A percentile compares a stretch with the other conserved stretches of the same genome.
Evolutionary conservation across 2,113 vertebrate genomes (phyloP).

Genomic region (Nanorana parkeri): DNA sequence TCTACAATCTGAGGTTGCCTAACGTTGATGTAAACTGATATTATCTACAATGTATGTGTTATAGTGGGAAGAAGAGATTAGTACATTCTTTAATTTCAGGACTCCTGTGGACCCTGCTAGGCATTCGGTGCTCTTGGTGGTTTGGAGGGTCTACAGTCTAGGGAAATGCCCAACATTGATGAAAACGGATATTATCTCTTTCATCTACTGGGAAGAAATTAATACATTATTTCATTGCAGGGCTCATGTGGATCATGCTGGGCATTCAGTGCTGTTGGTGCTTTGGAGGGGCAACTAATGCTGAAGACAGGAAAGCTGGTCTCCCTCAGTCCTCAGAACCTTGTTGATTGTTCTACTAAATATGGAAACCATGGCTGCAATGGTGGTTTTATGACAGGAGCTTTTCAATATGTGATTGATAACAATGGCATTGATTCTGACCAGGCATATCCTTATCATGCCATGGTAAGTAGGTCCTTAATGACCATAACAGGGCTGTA

Average conservation of each 20-base stretch:
- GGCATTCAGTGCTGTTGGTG: constrained; percentile 87
- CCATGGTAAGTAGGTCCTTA: constrained; percentile 68
- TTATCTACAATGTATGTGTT: too few relatives aligned
- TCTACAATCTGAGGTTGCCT: too few relatives aligned
- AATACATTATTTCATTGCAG: constrained; percentile 68
- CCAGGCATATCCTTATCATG: constrained; percentile 81
- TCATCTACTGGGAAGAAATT: too few relatives aligned
- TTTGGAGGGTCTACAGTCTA: too few relatives aligned
- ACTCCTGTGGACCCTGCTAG: too few relatives aligned
- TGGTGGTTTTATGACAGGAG: constrained; percentile 77
- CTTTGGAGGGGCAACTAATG: constrained; percentile 84
- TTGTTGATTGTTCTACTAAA: constrained; percentile 82
- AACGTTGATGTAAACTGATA: too few relatives aligned
- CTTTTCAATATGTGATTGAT: constrained; percentile 81
- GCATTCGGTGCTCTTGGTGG: too few relatives aligned
- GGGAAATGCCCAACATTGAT: too few relatives aligned
- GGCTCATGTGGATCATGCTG: constrained; percentile 85
- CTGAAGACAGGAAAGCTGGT: constrained; percentile 76
- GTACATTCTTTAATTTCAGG: too few relatives aligned
- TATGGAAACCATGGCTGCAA: constrained; percentile 80
- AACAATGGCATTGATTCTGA: constrained; percentile 86
- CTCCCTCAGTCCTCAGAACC: constrained; percentile 84
- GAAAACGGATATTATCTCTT: too few relatives aligned
- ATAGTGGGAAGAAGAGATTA: too few relatives aligned
- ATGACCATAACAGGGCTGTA: not conserved